Evolutionary conservation across 2,113 vertebrate species (phyloP), one percentile per base, ranked within the genome.

Genomic region (Petrocephalus microphthalmus): DNA sequence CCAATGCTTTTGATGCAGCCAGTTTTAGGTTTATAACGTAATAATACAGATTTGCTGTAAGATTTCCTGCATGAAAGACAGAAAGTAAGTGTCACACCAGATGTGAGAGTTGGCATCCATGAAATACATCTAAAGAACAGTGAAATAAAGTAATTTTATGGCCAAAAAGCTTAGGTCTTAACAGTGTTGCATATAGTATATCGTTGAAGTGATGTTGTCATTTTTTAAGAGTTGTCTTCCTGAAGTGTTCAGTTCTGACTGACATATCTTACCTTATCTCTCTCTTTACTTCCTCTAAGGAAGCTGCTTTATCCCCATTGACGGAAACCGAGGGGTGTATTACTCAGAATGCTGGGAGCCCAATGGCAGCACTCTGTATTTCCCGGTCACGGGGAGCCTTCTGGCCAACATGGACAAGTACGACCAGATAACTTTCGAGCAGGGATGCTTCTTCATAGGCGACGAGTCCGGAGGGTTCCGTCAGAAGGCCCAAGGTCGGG

Each of bases 361-460:
- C n/a, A 91, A 92, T 87, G 92, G 92, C 7, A 92, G 91, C 91
- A 93, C 93, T 0, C 87, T 93, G 53, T 93, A 91, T 54, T 87
- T 90, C 19, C 93, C 92, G 0, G 74, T 93, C 11, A 89, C 83
- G 5, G 91, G 90, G 17, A 90, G 87, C 25, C 87, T 93, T 4
- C 85, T 93, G 42, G 91, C 90, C 52, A 93, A 93, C 89, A 87
- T 93, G 20, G 91, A 91, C 88, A 93, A 91, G 74, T 93, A 93
- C 81, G 92, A 93, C 83, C 92, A 93, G 90, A 90, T 93, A 91
- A 93, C 90, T 87, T 93, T 93, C 88, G 93, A 93, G 89, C 89
- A 93, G 67, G 92, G 92, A 10, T 78, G 87, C 74, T 93, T 92
- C 89, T 93, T 91, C 89, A 91, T 92, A 52, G 92, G 92, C 0